Percentiles rank a stretch among this genome's conserved stretches.
Conservation (phyloP, 1,140 invertebrate genomes). For the Oedothorax gibbosus region DNA sequence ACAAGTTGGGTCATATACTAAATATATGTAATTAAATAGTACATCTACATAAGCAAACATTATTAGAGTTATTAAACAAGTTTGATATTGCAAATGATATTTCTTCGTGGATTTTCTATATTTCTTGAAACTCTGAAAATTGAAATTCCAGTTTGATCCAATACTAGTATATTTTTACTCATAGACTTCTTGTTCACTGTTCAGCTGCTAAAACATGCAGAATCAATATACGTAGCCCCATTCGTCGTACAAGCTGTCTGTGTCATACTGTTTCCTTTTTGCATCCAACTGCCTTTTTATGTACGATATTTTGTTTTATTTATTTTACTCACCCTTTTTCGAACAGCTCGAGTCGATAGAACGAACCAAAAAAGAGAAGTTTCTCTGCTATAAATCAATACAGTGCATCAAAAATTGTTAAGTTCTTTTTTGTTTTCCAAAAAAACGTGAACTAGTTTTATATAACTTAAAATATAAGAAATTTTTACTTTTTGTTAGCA, state of each 20-base stretch:
- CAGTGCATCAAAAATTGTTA: constrained; percentile 37
- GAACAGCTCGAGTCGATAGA: constrained; percentile 22
- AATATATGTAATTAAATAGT: too few relatives aligned
- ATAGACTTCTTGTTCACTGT: background rate
- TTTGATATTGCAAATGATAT: background rate
- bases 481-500: too few relatives aligned
- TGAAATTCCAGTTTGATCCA: background rate
- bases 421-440: too few relatives aligned
- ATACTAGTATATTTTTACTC: background rate
- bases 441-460: too few relatives aligned
- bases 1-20: too few relatives aligned
- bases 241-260: constrained; percentile 43
- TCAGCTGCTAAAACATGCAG: background rate
- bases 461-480: too few relatives aligned
- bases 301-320: constrained; percentile 40
- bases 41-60: too few relatives aligned
- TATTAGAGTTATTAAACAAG: too few relatives aligned
- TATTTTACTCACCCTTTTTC: constrained; percentile 13
- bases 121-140: background rate
- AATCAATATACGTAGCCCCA: constrained; percentile 38
- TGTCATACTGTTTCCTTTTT: constrained; percentile 41
- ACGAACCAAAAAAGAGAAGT: constrained; percentile 21
- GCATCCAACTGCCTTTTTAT: constrained; percentile 32
- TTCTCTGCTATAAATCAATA: constrained; percentile 38
- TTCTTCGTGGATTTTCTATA: background rate